A percentile compares a stretch with the other conserved stretches of the same genome.
Conservation (phyloP, 2,113 vertebrate species). For the Megaceryle torquata region DNA sequence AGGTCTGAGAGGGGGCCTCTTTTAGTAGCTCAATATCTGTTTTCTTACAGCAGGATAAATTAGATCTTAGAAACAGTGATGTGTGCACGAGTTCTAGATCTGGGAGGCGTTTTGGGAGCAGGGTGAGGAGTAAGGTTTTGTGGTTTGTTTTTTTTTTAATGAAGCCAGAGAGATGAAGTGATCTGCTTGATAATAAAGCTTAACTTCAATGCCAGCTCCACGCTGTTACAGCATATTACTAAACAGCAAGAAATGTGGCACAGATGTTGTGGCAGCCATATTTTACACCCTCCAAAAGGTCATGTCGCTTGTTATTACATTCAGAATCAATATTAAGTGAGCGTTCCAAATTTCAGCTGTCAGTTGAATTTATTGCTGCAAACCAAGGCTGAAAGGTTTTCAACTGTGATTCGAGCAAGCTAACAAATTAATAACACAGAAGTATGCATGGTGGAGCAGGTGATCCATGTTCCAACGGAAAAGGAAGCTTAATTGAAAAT, state of each 20-base stretch:
- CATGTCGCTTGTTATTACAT: conserved; percentile 86
- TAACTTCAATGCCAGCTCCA: conserved; percentile 80
- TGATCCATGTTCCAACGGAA: conserved; percentile 70
- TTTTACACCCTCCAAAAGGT: conserved; percentile 85
- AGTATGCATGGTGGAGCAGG: conserved; percentile 70
- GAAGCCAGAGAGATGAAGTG: conserved; percentile 75
- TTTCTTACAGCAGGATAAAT: conserved; percentile 46
- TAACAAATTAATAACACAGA: conserved; percentile 80
- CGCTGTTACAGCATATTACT: conserved; percentile 85
- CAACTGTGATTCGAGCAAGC: conserved; percentile 76
- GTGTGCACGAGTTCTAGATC: conserved; percentile 24
- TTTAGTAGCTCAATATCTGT: neutral
- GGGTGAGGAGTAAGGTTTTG: neutral
- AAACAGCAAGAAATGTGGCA: conserved; percentile 85
- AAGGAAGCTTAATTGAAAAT: conserved; percentile 48
- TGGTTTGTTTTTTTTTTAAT: conserved; percentile 48
- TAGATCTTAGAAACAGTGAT: conserved; percentile 36
- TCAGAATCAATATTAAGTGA: conserved; percentile 87
- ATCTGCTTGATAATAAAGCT: conserved; percentile 83
- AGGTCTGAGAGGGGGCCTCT: neutral
- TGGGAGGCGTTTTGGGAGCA: conserved; percentile 37
- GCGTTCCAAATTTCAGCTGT: conserved; percentile 84
- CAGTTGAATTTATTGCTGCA: conserved; percentile 82
- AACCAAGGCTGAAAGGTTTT: conserved; percentile 81
- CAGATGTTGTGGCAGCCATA: conserved; percentile 86